Evolutionary conservation across 1,140 invertebrate genomes (phyloP), one percentile per base, ranked within the genome.

Genomic region (Aporrectodea caliginosa): DNA sequence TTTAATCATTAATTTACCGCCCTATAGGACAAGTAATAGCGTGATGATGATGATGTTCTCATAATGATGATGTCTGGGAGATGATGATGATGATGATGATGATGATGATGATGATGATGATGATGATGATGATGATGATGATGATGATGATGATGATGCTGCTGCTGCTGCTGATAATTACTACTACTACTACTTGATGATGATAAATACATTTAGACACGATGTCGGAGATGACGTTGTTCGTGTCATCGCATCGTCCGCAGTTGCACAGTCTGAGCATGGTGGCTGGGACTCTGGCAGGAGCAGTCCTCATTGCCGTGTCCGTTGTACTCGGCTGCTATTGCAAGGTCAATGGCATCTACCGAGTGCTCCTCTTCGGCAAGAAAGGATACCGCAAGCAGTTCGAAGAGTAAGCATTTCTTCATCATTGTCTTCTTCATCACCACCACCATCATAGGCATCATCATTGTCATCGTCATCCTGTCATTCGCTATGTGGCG

Each of bases 221-320:
- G 27, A 30, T 73, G 27, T 32, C 27, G 16, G 22, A 29, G 27
- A 75, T n/a, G 22, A 75, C 73, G 73, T 16, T 30, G 12, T 32
- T 73, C n/a, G 22, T 34, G 12, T 22, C 73, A 2, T 31, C 34
- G 16, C n/a, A 34, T 34, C 34, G n/a, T 12, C 22, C 33, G 33
- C 73, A 75, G 27, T 14, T 35, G 27, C 16, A 75, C 31, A 77
- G 58, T 31, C 75, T 77, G 1, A 29, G 31, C 16, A 75, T 75
- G 22, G 58, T 77, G n/a, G 77, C 34, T 31, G 77, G 77, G n/a
- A 78, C 77, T 32, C 69, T 78, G 68, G 29, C 12, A 31, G 77
- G 77, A 22, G 77, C 77, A 32, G 30, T 72, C 1, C n/a, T 31
- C 32, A 70, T 78, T 22, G 75, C 75, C 6, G 33, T 77, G 43